phyloP scores from a whole-genome alignment of 1,140 invertebrate genomes.

The Babylonia areolata region DNA sequence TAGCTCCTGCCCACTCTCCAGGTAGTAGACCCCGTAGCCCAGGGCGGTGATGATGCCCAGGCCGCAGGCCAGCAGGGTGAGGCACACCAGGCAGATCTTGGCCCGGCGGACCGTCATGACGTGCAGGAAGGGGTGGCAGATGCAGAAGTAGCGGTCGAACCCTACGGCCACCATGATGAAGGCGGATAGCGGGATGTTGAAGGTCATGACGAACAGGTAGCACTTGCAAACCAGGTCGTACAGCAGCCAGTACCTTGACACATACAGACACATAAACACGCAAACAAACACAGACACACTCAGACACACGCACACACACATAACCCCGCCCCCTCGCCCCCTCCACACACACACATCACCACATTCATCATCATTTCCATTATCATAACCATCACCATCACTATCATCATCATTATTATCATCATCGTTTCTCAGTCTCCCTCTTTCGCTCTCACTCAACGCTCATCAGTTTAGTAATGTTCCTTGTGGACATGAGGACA shows the following conservation, averaged over 20 bases:
- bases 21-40: slow-evolving; percentile 47
- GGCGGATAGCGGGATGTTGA: slow-evolving; percentile 58
- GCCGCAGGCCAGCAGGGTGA: slow-evolving; percentile 48
- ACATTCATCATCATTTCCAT: not conserved
- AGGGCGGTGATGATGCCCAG: slow-evolving; percentile 56
- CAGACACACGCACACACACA: not conserved
- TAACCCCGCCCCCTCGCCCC: no score
- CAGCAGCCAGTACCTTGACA: slow-evolving; percentile 13
- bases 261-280: not conserved
- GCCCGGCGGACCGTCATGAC: slow-evolving; percentile 57
- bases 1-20: not conserved
- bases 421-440: no score
- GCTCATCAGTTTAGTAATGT: no score
- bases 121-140: slow-evolving; percentile 61
- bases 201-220: slow-evolving; percentile 59
- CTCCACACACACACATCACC: not conserved
- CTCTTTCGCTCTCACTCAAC: no score
- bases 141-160: slow-evolving; percentile 66
- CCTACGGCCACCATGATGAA: slow-evolving; percentile 66
- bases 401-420: no score
- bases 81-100: slow-evolving; percentile 51
- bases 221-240: slow-evolving; percentile 59
- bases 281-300: no score
- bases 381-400: no score
- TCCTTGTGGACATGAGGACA: no score